Percentiles rank a stretch among this genome's conserved stretches.
Evolutionary conservation across 2,113 vertebrate species (phyloP).

Genomic region (Sakesphorus luctuosus): DNA sequence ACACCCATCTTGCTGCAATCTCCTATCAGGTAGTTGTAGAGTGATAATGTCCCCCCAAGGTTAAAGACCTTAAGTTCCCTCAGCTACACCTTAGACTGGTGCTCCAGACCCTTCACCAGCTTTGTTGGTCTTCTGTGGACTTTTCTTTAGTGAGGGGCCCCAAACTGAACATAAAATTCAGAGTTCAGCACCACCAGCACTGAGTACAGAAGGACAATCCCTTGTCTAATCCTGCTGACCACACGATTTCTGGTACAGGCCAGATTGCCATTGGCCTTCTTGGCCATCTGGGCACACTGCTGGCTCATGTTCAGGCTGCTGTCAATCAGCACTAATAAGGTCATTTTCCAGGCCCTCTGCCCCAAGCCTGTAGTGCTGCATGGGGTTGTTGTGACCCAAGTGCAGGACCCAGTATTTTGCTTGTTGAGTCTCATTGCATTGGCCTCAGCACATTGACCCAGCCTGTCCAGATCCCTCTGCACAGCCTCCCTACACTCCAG

Average conservation of each 20-base stretch:
- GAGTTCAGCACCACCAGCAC: background rate
- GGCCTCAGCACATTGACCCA: background rate
- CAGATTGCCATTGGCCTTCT: background rate
- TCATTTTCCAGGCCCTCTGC: no score
- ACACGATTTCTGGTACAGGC: background rate
- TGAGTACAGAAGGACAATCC: background rate
- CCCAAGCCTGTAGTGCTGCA: no score
- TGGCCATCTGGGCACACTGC: no score
- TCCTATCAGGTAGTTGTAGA: background rate
- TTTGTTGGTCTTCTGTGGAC: background rate
- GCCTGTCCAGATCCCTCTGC: background rate
- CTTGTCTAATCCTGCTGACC: background rate
- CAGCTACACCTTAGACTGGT: background rate
- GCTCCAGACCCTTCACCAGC: background rate
- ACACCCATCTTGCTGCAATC: no score
- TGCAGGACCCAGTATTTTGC: background rate
- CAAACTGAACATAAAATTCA: background rate
- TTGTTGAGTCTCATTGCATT: background rate
- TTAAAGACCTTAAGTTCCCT: background rate
- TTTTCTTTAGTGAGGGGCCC: background rate
- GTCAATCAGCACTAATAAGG: no score
- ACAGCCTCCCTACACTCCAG: background rate
- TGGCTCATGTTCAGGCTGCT: no score
- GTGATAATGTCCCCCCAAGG: background rate
- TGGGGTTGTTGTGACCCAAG: background rate